Percentiles rank a stretch among this genome's conserved stretches.
These are phyloP conservation scores for Scomberomorus guttatus DNA, from an alignment of 2,797 vertebrate genomes.

Conservation along the genomic window DNA sequence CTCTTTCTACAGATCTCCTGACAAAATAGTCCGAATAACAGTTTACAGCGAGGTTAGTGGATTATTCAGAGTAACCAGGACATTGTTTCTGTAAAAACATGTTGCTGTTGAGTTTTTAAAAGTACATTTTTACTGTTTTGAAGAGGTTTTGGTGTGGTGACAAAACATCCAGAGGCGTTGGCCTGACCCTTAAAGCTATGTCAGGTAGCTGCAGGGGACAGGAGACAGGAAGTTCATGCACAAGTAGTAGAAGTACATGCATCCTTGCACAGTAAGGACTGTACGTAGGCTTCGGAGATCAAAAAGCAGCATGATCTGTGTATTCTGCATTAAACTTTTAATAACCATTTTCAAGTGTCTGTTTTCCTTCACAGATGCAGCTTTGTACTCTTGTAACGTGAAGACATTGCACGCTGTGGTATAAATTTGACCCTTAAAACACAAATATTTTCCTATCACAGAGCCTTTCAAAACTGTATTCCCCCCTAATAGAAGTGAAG, in stretches of 20 bases:
- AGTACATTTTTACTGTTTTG: too few relatives aligned
- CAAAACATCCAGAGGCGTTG: too few relatives aligned
- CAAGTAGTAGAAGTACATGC: neutral
- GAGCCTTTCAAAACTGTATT: slow-evolving; percentile 18
- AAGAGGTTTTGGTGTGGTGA: too few relatives aligned
- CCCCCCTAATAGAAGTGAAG: neutral
- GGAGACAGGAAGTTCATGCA: slow-evolving; percentile 15
- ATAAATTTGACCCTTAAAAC: slow-evolving; percentile 40
- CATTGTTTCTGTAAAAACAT: neutral
- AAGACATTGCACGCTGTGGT: slow-evolving; percentile 23
- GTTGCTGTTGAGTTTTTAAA: too few relatives aligned
- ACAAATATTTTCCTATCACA: slow-evolving; percentile 42
- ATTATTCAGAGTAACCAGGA: neutral
- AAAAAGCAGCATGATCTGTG: slow-evolving; percentile 21
- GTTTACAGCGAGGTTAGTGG: too few relatives aligned
- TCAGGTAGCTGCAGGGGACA: slow-evolving; percentile 7
- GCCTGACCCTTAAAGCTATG: neutral
- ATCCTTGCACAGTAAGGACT: neutral
- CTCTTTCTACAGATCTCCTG: neutral
- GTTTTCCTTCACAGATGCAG: slow-evolving; percentile 20
- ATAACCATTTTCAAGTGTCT: neutral
- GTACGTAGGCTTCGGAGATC: neutral
- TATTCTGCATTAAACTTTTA: slow-evolving; percentile 10
- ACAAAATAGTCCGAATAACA: neutral
- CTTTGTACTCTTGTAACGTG: slow-evolving; percentile 26